phyloP scores from a whole-genome alignment of 2,797 vertebrate species.

The Lithobates pipiens region DNA sequence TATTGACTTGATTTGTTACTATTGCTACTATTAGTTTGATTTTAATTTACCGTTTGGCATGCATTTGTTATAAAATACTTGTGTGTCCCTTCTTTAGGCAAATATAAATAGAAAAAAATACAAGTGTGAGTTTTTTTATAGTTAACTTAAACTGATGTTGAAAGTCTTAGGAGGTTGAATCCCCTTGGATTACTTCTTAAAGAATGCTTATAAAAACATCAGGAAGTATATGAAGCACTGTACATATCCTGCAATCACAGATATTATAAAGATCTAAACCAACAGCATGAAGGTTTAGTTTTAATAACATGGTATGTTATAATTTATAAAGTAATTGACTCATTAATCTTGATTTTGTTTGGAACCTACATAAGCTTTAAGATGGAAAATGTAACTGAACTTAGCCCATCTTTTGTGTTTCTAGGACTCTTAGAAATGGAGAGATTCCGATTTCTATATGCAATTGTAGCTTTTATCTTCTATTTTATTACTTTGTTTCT shows the following conservation, averaged over 20 bases:
- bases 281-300: too few species aligned
- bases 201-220: background rate
- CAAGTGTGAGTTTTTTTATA: background rate
- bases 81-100: too few species aligned
- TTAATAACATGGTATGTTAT: background rate
- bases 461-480: background rate
- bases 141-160: background rate
- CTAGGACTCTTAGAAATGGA: slow-evolving; percentile 29
- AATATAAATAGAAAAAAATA: too few species aligned
- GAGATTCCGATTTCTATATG: background rate
- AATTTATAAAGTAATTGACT: background rate
- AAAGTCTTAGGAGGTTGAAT: background rate
- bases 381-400: background rate
- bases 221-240: background rate
- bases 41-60: too few species aligned
- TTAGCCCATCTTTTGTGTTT: background rate
- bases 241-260: too few species aligned
- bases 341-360: background rate
- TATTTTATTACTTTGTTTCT: background rate
- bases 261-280: too few species aligned
- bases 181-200: background rate
- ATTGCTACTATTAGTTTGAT: too few species aligned
- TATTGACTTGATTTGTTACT: too few species aligned
- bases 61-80: too few species aligned
- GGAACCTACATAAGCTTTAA: background rate